Evolutionary conservation across 1,140 invertebrate species (phyloP).

Genomic region (Galendromus occidentalis): DNA sequence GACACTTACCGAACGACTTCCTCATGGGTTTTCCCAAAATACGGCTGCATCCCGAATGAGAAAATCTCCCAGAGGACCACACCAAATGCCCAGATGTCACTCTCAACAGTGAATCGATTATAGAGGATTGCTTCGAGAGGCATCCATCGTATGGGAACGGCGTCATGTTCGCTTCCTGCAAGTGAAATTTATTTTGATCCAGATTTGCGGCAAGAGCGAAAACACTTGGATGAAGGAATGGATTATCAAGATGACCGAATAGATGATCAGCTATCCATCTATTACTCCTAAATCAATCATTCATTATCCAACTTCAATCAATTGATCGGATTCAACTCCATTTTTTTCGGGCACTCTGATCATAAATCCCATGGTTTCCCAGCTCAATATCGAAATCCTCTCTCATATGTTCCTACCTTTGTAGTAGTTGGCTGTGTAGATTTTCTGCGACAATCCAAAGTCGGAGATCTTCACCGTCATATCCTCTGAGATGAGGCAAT

Average conservation of each 20-base stretch:
- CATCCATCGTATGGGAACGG: conserved; percentile 85
- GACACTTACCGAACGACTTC: conserved; percentile 45
- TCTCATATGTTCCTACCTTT: conserved; percentile 20
- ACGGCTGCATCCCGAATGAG: conserved; percentile 75
- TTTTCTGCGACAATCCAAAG: conserved; percentile 78
- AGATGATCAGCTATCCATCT: no score
- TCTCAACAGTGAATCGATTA: conserved; percentile 78
- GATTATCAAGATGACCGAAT: no score
- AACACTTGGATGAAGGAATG: no score
- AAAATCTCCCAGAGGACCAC: conserved; percentile 87
- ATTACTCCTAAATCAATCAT: no score
- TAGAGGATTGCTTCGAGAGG: conserved; percentile 80
- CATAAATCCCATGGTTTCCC: no score
- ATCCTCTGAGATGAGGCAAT: conserved; percentile 79
- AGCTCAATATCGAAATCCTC: no score
- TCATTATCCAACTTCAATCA: no score
- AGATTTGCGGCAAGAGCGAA: conserved; percentile 27
- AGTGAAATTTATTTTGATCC: conserved; percentile 75
- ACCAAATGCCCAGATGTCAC: conserved; percentile 82
- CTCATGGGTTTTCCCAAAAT: conserved; percentile 83
- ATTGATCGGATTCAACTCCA: no score
- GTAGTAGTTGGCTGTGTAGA: conserved; percentile 43
- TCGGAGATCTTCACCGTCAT: conserved; percentile 93
- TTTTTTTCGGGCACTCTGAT: no score
- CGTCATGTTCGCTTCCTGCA: conserved; percentile 55